Evolutionary conservation across 2,797 vertebrate genomes (phyloP), one percentile per base, ranked within the genome.

Genomic region (Silurus aristotelis): DNA sequence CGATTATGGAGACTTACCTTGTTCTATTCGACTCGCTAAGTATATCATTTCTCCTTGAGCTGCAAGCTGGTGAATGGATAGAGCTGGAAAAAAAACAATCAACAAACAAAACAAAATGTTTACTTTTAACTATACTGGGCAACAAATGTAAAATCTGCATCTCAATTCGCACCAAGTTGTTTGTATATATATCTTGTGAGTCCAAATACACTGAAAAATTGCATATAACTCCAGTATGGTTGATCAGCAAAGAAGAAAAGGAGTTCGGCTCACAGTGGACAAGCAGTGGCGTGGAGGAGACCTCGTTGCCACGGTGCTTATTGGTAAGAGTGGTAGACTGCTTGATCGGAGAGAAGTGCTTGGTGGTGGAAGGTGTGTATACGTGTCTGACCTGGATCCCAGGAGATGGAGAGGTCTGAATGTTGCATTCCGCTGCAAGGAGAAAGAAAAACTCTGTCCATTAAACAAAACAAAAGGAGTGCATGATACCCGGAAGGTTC

Each of bases 341-440:
- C 84, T 99, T 99, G 92, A 99, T 99, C 48, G 98, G 98, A 73
- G 98, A 99, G 94, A 99, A 99, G 88, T 99, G 98, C 88, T 99
- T 99, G 88, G 97, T 98, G 86, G 98, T 98, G 91, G 98, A 99
- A 0, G 98, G 98, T 0, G 98, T 99, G 93, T 99, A 99, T 86
- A 99, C 98, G 68, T 99, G 98, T 31, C 98, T 96, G 86, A 99
- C 98, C 94, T 99, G 98, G 91, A 99, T 98, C 25, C 98, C 97
- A 19, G 98, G 97, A 31, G 98, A 99, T 38, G 98, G 97, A 20
- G 98, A 99, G n/a, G 98, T 96, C 89, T 98, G 98, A 89, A 99
- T 99, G 90, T 97, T 99, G 93, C 98, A 99, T 91, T 99, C 98
- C 75, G 98, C 98, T 99, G 92, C 27, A 67, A 70, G 83, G 3